A percentile compares a stretch with the other conserved stretches of the same genome.
These are phyloP conservation scores for Amazona guildingii DNA, from an alignment of 2,113 vertebrate species.

Conservation along the genomic window DNA sequence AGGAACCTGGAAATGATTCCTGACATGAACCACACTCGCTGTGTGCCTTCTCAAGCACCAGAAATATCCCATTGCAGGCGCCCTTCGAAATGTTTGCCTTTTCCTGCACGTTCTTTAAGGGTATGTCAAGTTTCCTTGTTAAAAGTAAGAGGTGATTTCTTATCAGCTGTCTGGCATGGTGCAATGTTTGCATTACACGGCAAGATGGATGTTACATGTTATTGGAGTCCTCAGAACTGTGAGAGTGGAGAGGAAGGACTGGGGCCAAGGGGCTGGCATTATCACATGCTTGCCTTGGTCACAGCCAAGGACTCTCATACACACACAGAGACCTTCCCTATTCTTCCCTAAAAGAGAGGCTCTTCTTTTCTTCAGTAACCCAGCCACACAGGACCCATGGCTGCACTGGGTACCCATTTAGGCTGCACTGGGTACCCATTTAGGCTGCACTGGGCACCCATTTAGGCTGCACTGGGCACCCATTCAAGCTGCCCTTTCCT, in stretches of 20 bases:
- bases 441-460: background rate
- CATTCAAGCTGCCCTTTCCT: background rate
- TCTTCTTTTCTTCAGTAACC: background rate
- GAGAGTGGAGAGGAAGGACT: background rate
- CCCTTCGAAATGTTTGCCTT: constrained; percentile 1
- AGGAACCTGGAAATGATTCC: background rate
- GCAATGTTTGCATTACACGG: background rate
- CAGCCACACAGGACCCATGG: background rate
- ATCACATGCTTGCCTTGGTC: background rate
- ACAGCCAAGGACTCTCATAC: background rate
- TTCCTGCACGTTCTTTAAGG: background rate
- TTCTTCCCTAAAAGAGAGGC: background rate
- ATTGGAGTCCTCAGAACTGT: background rate
- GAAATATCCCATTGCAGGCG: background rate
- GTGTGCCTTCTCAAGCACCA: background rate
- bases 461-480: background rate
- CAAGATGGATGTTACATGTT: background rate
- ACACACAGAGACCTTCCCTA: background rate
- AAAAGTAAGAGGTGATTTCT: background rate
- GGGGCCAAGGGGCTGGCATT: background rate
- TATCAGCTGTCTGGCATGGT: background rate
- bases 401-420: background rate
- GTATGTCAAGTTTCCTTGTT: background rate
- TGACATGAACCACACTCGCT: background rate
- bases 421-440: background rate